Evolutionary conservation across 2,113 vertebrate species (phyloP), one percentile per base, ranked within the genome.

Genomic region (Nettapus auritus): DNA sequence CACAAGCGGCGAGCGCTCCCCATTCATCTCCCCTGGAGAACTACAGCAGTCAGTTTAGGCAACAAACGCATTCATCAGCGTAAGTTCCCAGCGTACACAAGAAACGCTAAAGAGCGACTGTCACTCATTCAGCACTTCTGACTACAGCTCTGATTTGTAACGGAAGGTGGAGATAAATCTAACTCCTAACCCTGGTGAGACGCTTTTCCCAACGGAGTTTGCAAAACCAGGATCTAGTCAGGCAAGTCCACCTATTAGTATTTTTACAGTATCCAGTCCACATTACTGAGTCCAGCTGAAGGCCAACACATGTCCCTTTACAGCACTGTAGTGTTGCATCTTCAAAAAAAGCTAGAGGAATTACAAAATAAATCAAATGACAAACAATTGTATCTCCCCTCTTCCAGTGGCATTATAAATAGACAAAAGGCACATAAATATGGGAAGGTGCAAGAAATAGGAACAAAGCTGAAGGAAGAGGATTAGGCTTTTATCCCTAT

Each of bases 361-460:
- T 96, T 97, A 98, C 89, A 97, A 98, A 98, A 97, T 92, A 98
- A 98, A 98, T 97, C 95, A 96, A 97, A 98, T 95, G 97, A 97
- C 97, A 97, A 98, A 97, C 95, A 97, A 89, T 59, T 96, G n/a
- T 95, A 93, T 97, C 96, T 96, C 97, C 97, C 97, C 97, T 97
- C 97, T 98, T 98, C 97, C 98, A 98, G 98, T 98, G 98, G 98
- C 98, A 96, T 98, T 98, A 97, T 98, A 98, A 99, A 99, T 98
- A 98, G 97, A 98, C 98, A 98, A 98, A 99, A 99, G 99, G 99
- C 99, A 99, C 99, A 97, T 99, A 98, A 99, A 99, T 98, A 98
- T 98, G 98, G 98, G 98, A 98, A 98, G 98, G 98, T 98, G 98
- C 98, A 98, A 99, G 98, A 97, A 98, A 98, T 96, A 97, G 98